Evolutionary conservation across 2,113 vertebrate species (phyloP).

Genomic region (Tautogolabrus adspersus): DNA sequence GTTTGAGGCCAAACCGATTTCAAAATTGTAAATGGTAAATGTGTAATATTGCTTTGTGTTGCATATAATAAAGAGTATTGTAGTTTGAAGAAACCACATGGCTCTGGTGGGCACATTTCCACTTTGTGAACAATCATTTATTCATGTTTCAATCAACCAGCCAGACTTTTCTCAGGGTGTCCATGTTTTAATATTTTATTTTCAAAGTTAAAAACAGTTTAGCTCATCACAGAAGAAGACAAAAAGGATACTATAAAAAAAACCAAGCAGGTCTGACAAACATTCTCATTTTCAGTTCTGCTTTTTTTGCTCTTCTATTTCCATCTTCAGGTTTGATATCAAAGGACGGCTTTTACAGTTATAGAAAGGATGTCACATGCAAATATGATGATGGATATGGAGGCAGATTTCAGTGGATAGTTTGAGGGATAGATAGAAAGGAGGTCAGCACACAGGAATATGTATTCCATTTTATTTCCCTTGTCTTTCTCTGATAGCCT

Average conservation of each 20-base stretch:
- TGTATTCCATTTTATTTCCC: conserved; percentile 6
- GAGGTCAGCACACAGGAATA: conserved; percentile 9
- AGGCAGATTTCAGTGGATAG: not conserved
- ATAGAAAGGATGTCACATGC: not conserved
- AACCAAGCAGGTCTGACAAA: not conserved
- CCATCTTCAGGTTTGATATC: not conserved
- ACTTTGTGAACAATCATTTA: too few relatives aligned
- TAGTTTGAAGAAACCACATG: too few relatives aligned
- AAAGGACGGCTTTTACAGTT: not conserved
- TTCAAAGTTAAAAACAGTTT: not conserved
- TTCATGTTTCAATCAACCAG: too few relatives aligned
- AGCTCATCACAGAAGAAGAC: not conserved
- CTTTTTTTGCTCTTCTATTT: not conserved
- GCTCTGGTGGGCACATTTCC: too few relatives aligned
- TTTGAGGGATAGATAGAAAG: conserved; percentile 1
- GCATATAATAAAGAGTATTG: too few relatives aligned
- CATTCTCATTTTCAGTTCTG: not conserved
- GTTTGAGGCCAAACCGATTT: too few relatives aligned
- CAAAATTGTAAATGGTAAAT: too few relatives aligned
- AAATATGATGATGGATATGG: not conserved
- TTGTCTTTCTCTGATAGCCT: conserved; percentile 29
- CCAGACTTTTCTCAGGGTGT: too few relatives aligned
- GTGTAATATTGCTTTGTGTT: too few relatives aligned
- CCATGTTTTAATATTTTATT: not conserved
- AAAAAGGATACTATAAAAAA: not conserved